A percentile compares a stretch with the other conserved stretches of the same genome.
Evolutionary conservation across 1,140 invertebrate species (phyloP).

Genomic region (Cotesia chilonis): DNA sequence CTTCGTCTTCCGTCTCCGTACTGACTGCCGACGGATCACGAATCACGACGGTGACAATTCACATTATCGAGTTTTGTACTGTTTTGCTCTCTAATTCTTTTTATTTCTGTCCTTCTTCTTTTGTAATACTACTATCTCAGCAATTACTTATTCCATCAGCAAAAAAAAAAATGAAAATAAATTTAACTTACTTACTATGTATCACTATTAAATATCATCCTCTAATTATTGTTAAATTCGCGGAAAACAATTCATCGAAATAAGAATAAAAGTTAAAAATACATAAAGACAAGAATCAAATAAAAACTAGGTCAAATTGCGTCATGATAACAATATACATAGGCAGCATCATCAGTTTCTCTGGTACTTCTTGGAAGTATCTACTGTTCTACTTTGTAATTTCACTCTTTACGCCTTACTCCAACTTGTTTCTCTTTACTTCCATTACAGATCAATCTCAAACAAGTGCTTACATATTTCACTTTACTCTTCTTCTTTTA

Average conservation of each 20-base stretch:
- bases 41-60: too few relatives aligned
- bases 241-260: neutral
- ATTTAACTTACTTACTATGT: too few relatives aligned
- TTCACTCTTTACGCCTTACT: neutral
- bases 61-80: too few relatives aligned
- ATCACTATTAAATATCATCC: too few relatives aligned
- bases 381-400: slow-evolving; percentile 19
- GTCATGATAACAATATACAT: slow-evolving; percentile 12
- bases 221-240: slow-evolving; percentile 1
- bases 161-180: too few relatives aligned
- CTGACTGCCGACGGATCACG: too few relatives aligned
- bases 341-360: slow-evolving; percentile 2
- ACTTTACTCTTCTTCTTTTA: neutral
- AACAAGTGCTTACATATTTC: neutral
- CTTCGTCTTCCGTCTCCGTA: neutral
- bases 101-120: too few relatives aligned
- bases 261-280: neutral
- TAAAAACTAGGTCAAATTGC: slow-evolving; percentile 15
- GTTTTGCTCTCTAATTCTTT: too few relatives aligned
- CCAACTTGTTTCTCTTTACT: neutral
- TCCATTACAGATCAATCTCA: slow-evolving; percentile 18
- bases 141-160: too few relatives aligned
- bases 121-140: too few relatives aligned
- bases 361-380: slow-evolving; percentile 8
- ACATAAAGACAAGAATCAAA: neutral